These are phyloP conservation scores for Cyclargus thomasi DNA, from an alignment of 1,140 invertebrate species.

Conservation along the genomic window DNA sequence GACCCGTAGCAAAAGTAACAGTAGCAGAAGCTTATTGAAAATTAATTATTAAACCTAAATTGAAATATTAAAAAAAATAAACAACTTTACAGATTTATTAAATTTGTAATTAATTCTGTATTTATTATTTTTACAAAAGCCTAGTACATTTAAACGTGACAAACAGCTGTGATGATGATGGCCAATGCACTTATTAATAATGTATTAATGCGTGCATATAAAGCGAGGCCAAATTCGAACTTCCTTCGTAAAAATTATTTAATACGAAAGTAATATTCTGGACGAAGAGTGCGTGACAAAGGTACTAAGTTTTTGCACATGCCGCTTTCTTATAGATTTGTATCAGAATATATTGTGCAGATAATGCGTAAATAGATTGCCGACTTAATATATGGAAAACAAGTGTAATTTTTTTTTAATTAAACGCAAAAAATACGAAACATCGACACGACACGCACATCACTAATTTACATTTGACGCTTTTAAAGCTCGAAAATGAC, in stretches of 20 bases:
- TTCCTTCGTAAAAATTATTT: slow-evolving; percentile 55
- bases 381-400: slow-evolving; percentile 3
- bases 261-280: slow-evolving; percentile 36
- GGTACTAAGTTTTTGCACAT: slow-evolving; percentile 37
- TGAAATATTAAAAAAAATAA: too few species aligned
- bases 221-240: slow-evolving; percentile 42
- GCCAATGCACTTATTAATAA: slow-evolving; percentile 1
- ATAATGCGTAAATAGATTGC: slow-evolving; percentile 9
- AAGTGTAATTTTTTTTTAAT: neutral
- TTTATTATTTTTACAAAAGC: too few species aligned
- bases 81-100: too few species aligned
- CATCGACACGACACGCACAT: neutral
- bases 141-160: neutral
- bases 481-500: neutral
- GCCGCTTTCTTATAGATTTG: slow-evolving; percentile 34
- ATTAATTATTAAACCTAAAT: too few species aligned
- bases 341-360: slow-evolving; percentile 24
- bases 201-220: slow-evolving; percentile 31
- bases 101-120: too few species aligned
- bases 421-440: neutral
- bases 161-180: neutral
- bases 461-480: neutral
- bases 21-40: too few species aligned
- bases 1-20: too few species aligned
- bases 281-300: slow-evolving; percentile 45